Percentiles rank a stretch among this genome's conserved stretches.
phyloP scores from a whole-genome alignment of 2,113 vertebrate species.

The Blennius ocellaris region DNA sequence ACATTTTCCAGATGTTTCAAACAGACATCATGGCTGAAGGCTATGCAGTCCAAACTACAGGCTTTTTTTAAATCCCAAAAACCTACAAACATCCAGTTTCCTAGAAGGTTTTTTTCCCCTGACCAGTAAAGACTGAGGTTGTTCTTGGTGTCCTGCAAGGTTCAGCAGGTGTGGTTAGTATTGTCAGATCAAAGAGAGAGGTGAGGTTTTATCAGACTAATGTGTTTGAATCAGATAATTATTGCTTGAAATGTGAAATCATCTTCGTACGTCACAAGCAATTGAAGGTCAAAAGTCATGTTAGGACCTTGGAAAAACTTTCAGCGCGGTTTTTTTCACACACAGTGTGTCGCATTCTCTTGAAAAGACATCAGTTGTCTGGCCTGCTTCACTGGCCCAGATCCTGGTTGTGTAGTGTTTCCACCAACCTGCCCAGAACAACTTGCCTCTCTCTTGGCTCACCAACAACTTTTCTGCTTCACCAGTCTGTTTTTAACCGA shows the following conservation, averaged over 20 bases:
- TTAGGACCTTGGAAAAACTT: slow-evolving; percentile 32
- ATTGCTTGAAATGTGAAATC: slow-evolving; percentile 15
- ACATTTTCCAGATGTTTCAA: slow-evolving; percentile 71
- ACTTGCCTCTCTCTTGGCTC: slow-evolving; percentile 36
- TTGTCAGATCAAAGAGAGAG: slow-evolving; percentile 26
- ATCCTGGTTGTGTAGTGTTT: slow-evolving; percentile 67
- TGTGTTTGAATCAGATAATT: slow-evolving; percentile 11
- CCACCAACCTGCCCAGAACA: slow-evolving; percentile 50
- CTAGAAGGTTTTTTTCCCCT: slow-evolving; percentile 36
- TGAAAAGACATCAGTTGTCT: slow-evolving; percentile 64
- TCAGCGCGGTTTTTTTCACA: slow-evolving; percentile 29
- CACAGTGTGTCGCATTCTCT: slow-evolving; percentile 14
- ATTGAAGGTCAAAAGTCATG: slow-evolving; percentile 44
- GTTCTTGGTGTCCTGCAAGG: slow-evolving; percentile 14
- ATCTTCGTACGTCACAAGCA: slow-evolving; percentile 8
- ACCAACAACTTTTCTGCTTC: slow-evolving; percentile 25
- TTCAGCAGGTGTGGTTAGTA: slow-evolving; percentile 27
- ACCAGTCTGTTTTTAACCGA: slow-evolving; percentile 46
- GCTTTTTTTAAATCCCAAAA: no score
- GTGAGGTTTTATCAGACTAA: slow-evolving; percentile 13
- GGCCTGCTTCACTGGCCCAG: slow-evolving; percentile 40
- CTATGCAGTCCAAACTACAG: no score
- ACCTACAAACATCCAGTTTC: slow-evolving; percentile 42
- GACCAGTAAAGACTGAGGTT: slow-evolving; percentile 22
- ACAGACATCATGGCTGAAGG: slow-evolving; percentile 46